A percentile compares a stretch with the other conserved stretches of the same genome.
Conservation (phyloP, 2,113 vertebrate genomes). For the Calypte anna region DNA sequence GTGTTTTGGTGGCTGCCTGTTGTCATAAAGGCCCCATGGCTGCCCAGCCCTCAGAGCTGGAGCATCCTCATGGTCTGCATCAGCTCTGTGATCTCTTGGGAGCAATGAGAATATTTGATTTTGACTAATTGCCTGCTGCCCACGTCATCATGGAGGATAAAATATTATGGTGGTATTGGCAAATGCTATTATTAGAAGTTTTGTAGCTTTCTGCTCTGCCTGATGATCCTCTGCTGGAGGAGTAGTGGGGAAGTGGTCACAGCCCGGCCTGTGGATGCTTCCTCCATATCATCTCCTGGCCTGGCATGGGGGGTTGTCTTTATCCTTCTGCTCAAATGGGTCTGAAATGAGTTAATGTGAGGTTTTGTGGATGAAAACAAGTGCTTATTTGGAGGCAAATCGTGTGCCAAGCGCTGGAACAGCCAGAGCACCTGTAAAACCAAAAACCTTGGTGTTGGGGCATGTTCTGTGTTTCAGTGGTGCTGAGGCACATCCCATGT, state of each 20-base stretch:
- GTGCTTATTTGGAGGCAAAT: background rate
- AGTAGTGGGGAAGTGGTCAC: background rate
- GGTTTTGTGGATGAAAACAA: background rate
- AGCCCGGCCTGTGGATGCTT: rapidly evolving
- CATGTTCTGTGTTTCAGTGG: rapidly evolving
- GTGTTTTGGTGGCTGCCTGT: background rate
- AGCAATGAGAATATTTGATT: background rate
- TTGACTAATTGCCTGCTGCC: background rate
- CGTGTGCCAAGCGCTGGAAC: background rate
- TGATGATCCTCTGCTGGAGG: background rate
- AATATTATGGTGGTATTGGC: rapidly evolving
- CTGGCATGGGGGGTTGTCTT: background rate
- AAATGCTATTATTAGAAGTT: background rate
- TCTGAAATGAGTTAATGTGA: rapidly evolving
- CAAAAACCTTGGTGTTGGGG: rapidly evolving
- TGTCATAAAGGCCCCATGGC: background rate
- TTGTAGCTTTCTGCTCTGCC: background rate
- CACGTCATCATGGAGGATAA: background rate
- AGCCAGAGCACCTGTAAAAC: background rate
- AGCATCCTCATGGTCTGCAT: rapidly evolving
- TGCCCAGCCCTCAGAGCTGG: background rate
- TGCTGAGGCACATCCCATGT: rapidly evolving
- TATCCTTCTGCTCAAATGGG: background rate
- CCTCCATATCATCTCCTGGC: rapidly evolving
- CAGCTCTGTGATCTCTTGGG: background rate